Base-by-base conservation (phyloP, 2,797 vertebrate species). In the Peromyscus melanophrys region DNA sequence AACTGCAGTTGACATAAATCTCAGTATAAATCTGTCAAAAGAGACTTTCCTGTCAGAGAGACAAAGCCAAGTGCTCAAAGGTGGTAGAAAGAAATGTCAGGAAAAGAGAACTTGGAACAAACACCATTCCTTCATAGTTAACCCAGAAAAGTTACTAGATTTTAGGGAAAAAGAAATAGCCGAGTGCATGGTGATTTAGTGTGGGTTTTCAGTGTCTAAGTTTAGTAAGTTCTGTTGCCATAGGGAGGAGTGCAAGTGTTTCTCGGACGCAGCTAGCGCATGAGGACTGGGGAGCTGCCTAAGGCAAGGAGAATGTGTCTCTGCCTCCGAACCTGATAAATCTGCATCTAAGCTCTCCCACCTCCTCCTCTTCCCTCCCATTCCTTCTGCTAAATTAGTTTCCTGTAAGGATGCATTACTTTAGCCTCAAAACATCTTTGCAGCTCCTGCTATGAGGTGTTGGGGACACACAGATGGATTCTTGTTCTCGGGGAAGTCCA, bases 51-150 rank as follows among this genome's bases (percentile, higher is more conserved):
- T 86, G 67, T 52, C 63, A 59, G 27, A 84, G 76, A 97, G 78
- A 80, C 37, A 69, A 92, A 95, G 34, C 16, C 25, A 87, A 71
- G 65, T 92, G 85, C 95, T 73, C 95, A 84, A 95, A 93, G 83
- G 40, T 71, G 57, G 37, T 40, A 97, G 82, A 75, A 93, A 80
- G 29, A 80, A 80, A 73, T 77, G 61, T 27, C 55, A 95, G 89
- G 83, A 95, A 97, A 92, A 40, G 43, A 85, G 12, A 92, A 77
- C 88, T 90, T 67, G 23, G 82, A 81, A 81, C 57, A 29, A 94
- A 78, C 1, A 59, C 31, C 25, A 29, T 67, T 85, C 90, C 7
- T 85, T 27, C 10, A 37, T 88, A 76, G 78, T 78, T 86, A 89
- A 63, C 46, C 37, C 89, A 89, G 65, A 81, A 85, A 96, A 55